phyloP scores from a whole-genome alignment of 2,797 vertebrate genomes.

The Petrocephalus sullivani region DNA sequence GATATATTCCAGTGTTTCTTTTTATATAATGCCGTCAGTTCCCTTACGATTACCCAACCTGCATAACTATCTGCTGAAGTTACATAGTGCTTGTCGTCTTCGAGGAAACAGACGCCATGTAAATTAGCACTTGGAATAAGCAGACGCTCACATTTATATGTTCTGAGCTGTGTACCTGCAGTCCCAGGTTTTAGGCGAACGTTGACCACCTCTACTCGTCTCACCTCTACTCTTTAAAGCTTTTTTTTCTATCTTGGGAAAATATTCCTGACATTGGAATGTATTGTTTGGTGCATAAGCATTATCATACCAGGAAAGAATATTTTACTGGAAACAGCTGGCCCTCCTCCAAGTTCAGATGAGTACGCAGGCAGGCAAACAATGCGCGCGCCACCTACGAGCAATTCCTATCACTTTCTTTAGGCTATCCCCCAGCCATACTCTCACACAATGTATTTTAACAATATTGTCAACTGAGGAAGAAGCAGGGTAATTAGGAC shows the following conservation, averaged over 20 bases:
- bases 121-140: background rate
- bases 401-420: background rate
- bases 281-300: conserved; percentile 44
- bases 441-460: background rate
- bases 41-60: background rate
- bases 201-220: background rate
- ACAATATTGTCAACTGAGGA: background rate
- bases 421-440: background rate
- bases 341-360: conserved; percentile 54
- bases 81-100: background rate
- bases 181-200: background rate
- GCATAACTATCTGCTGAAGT: background rate
- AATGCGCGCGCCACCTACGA: background rate
- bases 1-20: background rate
- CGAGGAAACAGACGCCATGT: background rate
- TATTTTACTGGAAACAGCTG: conserved; percentile 63
- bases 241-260: too few species aligned
- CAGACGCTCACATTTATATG: background rate
- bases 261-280: background rate
- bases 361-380: background rate
- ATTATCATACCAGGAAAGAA: conserved; percentile 59
- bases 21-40: background rate
- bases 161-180: background rate
- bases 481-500: background rate
- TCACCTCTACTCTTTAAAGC: too few species aligned